Evolutionary conservation across 1,140 invertebrate genomes (phyloP).

Genomic region (Microvelia longipes): DNA sequence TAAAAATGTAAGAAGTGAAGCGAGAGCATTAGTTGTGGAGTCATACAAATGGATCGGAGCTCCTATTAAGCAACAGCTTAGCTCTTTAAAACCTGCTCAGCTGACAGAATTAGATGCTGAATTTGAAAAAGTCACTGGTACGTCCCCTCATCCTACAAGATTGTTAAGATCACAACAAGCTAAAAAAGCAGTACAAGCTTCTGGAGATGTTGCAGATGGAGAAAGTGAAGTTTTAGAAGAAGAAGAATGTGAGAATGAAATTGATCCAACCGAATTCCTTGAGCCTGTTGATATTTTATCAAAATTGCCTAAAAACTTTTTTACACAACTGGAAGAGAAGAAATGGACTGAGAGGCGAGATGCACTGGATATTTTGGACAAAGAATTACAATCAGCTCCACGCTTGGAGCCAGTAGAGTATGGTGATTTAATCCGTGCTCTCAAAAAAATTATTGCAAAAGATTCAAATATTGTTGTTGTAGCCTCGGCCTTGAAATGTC

Average conservation of each 20-base stretch:
- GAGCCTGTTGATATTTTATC: constrained; percentile 84
- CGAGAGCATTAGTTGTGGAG: constrained; percentile 74
- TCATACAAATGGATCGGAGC: constrained; percentile 84
- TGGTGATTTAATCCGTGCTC: constrained; percentile 65
- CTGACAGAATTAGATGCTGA: constrained; percentile 76
- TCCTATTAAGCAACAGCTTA: constrained; percentile 64
- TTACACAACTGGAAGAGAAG: constrained; percentile 85
- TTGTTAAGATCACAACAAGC: constrained; percentile 73
- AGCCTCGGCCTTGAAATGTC: constrained; percentile 66
- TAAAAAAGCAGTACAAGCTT: constrained; percentile 34
- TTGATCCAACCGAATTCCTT: constrained; percentile 82
- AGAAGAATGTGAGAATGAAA: constrained; percentile 43
- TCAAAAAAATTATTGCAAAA: constrained; percentile 88
- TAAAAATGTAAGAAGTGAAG: constrained; percentile 80
- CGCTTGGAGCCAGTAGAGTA: constrained; percentile 86
- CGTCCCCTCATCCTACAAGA: constrained; percentile 55
- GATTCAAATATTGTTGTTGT: constrained; percentile 93
- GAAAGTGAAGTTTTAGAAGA: constrained; percentile 17
- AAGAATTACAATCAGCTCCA: constrained; percentile 58
- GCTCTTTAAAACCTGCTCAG: constrained; percentile 69
- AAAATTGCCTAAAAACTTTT: constrained; percentile 89
- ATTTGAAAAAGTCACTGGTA: constrained; percentile 59
- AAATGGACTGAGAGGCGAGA: constrained; percentile 97
- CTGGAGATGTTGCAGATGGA: background rate
- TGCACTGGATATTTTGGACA: constrained; percentile 64